Evolutionary conservation across 2,113 vertebrate genomes (phyloP).

Genomic region (Casuarius casuarius): DNA sequence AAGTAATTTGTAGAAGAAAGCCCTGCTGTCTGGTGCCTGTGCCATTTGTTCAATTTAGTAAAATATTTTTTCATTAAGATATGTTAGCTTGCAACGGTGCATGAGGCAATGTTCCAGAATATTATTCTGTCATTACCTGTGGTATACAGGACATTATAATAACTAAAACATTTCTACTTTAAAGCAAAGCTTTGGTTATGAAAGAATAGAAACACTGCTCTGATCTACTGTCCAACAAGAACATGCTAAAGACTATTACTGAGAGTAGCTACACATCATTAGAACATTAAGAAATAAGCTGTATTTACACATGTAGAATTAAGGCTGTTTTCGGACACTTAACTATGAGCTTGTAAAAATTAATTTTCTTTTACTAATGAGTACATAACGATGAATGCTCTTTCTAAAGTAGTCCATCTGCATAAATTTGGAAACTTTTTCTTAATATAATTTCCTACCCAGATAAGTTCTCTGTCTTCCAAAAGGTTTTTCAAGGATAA

Average conservation of each 20-base stretch:
- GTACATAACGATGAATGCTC: background rate
- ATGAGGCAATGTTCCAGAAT: background rate
- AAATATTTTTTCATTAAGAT: constrained; percentile 2
- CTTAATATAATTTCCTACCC: background rate
- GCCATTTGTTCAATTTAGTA: background rate
- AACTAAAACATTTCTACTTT: background rate
- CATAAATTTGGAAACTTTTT: background rate
- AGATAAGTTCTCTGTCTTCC: background rate
- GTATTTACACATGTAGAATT: background rate
- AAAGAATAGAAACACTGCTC: background rate
- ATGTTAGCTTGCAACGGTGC: background rate
- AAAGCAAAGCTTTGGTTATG: background rate
- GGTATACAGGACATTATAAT: background rate
- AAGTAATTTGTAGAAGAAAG: background rate
- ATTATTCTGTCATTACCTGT: background rate
- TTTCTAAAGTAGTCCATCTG: background rate
- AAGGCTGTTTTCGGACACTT: background rate
- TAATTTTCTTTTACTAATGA: background rate
- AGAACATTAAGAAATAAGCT: background rate
- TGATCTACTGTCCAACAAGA: background rate
- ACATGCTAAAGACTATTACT: background rate
- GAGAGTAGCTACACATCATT: background rate
- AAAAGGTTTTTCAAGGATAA: background rate
- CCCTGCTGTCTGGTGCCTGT: background rate
- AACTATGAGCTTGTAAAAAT: background rate